Base-by-base conservation (phyloP, 2,888 invertebrate genomes). In the Ethmia dodecea region DNA sequence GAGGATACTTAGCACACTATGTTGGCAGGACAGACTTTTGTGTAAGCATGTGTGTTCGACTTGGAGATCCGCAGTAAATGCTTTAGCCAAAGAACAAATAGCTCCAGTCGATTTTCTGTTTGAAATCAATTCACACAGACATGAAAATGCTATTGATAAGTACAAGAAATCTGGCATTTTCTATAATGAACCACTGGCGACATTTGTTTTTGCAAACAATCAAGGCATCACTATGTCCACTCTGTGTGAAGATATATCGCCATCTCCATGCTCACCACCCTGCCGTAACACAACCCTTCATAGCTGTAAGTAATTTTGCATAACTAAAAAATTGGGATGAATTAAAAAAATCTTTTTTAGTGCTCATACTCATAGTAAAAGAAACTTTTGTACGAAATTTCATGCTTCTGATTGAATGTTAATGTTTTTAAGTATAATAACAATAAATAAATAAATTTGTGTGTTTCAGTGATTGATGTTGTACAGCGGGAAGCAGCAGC, bases 21-120 rank as follows among this genome's bases (percentile, higher is more conserved):
- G 56, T 13, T 87, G 86, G 87, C 86, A 78, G 44, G 83, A 86
- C 2, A 78, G 81, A 47, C 43, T 72, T 33, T 34, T 79, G 6
- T 74, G 76, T 36, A 72, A 72, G 42, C 56, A 60, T 54, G 86
- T 86, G 3, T 78, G 77, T 40, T 57, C 59, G 12, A 70, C 77
- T 28, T 87, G 86, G 86, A 49, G 55, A 9, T 74, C 75, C 13
- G 77, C 69, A 13, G 63, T 81, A 1, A 56, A 59, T 5, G 53
- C 72, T n/a, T 38, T 86, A 29, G 57, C 58, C 14, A 70, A 60
- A 30, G 80, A 84, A 36, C 72, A 78, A 28, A 14, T 75, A 14
- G 31, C 43, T 9, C 71, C 80, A 1, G 53, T 60, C 16, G 84
- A 86, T 37, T 84, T 80, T 64, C 64, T 67, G 1, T 43, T 76